phyloP scores from a whole-genome alignment of 2,888 invertebrate genomes.

The Tipula helvola region DNA sequence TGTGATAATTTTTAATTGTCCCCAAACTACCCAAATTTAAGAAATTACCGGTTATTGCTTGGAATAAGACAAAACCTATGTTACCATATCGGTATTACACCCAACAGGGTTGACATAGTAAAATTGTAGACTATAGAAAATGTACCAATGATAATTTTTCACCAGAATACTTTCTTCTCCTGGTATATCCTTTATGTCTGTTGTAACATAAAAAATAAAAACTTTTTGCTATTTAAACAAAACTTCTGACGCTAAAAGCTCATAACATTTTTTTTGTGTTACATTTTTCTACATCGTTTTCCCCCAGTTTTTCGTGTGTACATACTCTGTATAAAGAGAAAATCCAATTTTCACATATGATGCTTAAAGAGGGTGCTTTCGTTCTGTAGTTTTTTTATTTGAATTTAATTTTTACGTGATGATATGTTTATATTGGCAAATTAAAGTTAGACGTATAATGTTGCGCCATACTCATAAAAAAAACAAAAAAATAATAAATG shows the following conservation, averaged over 20 bases:
- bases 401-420: constrained; percentile 4
- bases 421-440: background rate
- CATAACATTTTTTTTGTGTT: background rate
- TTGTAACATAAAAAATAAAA: background rate
- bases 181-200: background rate
- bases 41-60: background rate
- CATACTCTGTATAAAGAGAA: background rate
- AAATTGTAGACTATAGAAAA: background rate
- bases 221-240: background rate
- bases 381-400: background rate
- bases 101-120: background rate
- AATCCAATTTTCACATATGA: background rate
- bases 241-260: constrained; percentile 4
- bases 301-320: background rate
- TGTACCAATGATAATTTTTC: background rate
- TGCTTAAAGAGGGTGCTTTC: background rate
- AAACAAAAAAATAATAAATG: background rate
- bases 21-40: background rate
- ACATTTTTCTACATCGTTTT: background rate
- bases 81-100: background rate
- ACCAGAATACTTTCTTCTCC: background rate
- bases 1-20: background rate
- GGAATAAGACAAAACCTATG: background rate
- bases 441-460: background rate
- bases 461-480: background rate